Percentiles rank a stretch among this genome's conserved stretches.
phyloP scores from a whole-genome alignment of 2,888 invertebrate species.

The Rhogogaster chlorosoma region DNA sequence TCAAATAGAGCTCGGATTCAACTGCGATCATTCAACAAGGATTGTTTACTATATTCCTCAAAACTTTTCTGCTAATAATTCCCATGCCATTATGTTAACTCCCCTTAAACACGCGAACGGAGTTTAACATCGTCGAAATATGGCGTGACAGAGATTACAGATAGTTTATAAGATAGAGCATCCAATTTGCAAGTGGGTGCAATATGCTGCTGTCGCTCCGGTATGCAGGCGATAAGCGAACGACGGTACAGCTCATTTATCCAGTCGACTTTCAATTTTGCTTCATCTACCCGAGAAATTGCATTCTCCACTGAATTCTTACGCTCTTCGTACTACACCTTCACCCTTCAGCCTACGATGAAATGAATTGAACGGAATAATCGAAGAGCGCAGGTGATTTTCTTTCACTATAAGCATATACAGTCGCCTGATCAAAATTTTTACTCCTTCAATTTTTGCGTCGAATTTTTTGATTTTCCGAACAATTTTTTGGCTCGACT shows the following conservation, averaged over 20 bases:
- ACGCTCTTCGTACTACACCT: background rate
- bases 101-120: conserved; percentile 23
- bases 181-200: conserved; percentile 57
- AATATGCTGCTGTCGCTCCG: conserved; percentile 51
- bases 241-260: conserved; percentile 41
- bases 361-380: background rate
- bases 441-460: background rate
- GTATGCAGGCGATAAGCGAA: conserved; percentile 43
- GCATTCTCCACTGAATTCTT: conserved; percentile 27
- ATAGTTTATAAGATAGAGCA: conserved; percentile 30
- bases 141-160: conserved; percentile 16
- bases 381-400: background rate
- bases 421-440: background rate
- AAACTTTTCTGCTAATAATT: background rate
- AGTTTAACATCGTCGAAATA: background rate
- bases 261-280: conserved; percentile 53
- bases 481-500: too few relatives aligned
- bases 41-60: background rate
- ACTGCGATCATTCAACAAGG: background rate
- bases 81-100: background rate
- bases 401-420: background rate
- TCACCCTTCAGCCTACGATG: background rate
- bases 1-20: background rate
- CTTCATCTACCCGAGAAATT: conserved; percentile 53
- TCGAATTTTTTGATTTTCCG: background rate